phyloP scores from a whole-genome alignment of 92 coral and sea anemone species.

The Actinostola sp. region DNA sequence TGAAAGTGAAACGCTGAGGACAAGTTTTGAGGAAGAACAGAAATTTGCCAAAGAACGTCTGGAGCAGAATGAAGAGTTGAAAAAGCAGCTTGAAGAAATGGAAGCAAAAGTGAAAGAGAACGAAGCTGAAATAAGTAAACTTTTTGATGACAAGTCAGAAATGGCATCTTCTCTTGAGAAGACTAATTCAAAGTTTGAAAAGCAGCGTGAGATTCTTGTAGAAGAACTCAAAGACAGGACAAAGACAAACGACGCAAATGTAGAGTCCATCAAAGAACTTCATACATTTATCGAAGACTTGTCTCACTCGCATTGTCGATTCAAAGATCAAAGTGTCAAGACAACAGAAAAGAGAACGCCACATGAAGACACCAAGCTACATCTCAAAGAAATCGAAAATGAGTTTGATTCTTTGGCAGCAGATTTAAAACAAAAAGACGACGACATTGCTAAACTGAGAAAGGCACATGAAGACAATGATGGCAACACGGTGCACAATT shows the following conservation, averaged over 20 bases:
- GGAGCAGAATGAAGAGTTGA: constrained; percentile 33
- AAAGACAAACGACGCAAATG: constrained; percentile 8
- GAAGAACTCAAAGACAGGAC: constrained; percentile 28
- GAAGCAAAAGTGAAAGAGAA: constrained; percentile 16
- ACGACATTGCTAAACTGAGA: constrained; percentile 45
- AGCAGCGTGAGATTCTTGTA: constrained; percentile 9
- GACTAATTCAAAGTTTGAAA: not conserved
- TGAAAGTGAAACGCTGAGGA: constrained; percentile 25
- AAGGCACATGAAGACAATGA: constrained; percentile 24
- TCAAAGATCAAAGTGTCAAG: constrained; percentile 21
- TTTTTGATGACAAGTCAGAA: constrained; percentile 13
- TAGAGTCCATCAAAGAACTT: constrained; percentile 23
- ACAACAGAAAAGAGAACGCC: constrained; percentile 11
- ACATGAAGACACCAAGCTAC: constrained; percentile 1
- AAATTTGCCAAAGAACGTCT: constrained; percentile 48
- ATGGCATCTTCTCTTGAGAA: constrained; percentile 9
- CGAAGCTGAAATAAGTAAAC: constrained; percentile 12
- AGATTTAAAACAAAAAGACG: constrained; percentile 52
- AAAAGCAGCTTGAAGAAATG: constrained; percentile 36
- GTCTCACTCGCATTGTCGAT: constrained; percentile 10
- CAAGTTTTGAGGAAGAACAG: constrained; percentile 53
- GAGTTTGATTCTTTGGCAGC: constrained; percentile 51
- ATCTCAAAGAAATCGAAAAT: constrained; percentile 38
- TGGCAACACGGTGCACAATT: constrained; percentile 22
- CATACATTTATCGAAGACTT: constrained; percentile 35